Base-by-base conservation (phyloP, 2,797 vertebrate species). In the Chaenodraco wilsoni region DNA sequence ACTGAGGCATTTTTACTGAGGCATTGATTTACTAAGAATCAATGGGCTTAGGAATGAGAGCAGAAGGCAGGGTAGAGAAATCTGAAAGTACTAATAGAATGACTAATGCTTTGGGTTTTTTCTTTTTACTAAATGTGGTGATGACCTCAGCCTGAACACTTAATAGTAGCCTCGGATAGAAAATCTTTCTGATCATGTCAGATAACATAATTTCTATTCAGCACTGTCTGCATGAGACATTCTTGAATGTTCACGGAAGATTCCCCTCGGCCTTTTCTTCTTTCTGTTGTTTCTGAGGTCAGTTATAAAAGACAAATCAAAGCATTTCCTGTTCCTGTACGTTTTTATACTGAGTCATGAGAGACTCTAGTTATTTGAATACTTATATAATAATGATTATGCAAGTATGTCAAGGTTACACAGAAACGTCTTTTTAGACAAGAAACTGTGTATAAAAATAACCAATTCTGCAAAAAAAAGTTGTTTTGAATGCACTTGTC, bases 321-420 rank as follows among this genome's bases (percentile, higher is more conserved):
- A 19, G 13, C 52, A 19, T 63, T 60, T 52, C 16, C 15, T 44
- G 33, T 70, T 81, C 11, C 27, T 62, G 13, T 15, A 9, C 55
- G 17, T 62, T 75, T 80, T 62, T 19, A 56, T 14, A 55, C 6
- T 33, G 16, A 49, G n/a, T 40, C 52, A 59, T 62, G 21, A n/a
- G 60, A 65, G 37, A 37, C 19, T 17, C n/a, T 19, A 23, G 33
- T 73, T 9, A 54, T 69, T 74, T 69, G 43, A 27, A 56, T 48
- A 45, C 49, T 55, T 57, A 46, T 43, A 16, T 27, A 52, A 68
- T 81, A 46, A 71, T 54, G n/a, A 66, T 27, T 66, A 21, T 33
- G 46, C 46, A 51, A 80, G 67, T 62, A 62, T 83, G 83, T 79
- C 81, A 87, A 84, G 84, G 74, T 81, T 78, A 45, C 52, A 58